Percentiles rank a stretch among this genome's conserved stretches.
phyloP scores from a whole-genome alignment of 2,113 vertebrate genomes.

The Sapajus apella region DNA sequence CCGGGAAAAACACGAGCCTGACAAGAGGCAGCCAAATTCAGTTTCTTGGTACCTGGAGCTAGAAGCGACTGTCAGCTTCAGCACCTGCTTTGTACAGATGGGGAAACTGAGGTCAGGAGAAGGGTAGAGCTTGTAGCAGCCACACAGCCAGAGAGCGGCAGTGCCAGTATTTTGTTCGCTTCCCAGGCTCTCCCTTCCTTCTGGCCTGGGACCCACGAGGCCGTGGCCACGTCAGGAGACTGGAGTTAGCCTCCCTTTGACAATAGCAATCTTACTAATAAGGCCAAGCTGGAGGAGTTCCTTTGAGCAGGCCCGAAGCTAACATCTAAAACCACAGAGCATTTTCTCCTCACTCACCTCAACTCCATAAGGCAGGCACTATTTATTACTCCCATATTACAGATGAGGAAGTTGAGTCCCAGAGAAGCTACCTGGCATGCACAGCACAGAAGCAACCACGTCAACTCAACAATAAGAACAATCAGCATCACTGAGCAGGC shows the following conservation, averaged over 20 bases:
- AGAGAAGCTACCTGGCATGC: accelerated
- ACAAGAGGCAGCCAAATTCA: neutral
- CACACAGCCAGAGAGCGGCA: neutral
- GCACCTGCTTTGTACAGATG: neutral
- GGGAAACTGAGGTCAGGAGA: neutral
- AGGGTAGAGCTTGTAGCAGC: neutral
- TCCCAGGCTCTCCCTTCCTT: neutral
- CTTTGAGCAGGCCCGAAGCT: too few relatives aligned
- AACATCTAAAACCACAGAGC: too few relatives aligned
- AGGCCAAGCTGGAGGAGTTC: neutral
- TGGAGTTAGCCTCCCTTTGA: too few relatives aligned
- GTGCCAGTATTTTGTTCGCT: neutral
- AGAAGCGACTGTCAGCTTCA: neutral
- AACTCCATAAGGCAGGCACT: neutral
- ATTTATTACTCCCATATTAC: neutral
- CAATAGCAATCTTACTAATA: too few relatives aligned
- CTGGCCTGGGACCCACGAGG: neutral
- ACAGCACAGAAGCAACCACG: too few relatives aligned
- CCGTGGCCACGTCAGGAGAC: accelerated
- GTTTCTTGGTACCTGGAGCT: neutral
- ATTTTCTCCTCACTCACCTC: neutral
- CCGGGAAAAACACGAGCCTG: neutral
- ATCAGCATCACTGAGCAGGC: accelerated
- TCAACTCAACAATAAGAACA: accelerated
- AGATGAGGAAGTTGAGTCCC: neutral